Evolutionary conservation across 53 echinoderm and acorn worm species (phyloP), one percentile per base, ranked within the genome.

Genomic region (Zoroaster sp.): DNA sequence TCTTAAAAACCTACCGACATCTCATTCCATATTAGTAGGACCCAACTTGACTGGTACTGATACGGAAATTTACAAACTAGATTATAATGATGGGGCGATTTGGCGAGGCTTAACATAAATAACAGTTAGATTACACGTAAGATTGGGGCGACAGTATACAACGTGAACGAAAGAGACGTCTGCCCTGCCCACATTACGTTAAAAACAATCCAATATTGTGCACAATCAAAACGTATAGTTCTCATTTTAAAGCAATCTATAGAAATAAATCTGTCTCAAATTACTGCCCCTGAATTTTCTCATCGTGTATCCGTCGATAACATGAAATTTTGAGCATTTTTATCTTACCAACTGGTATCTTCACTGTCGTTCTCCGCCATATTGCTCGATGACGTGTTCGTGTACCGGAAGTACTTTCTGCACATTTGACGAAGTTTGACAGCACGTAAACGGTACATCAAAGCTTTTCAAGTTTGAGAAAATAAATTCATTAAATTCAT

Each of bases 361-460:
- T 97, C 97, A 40, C 75, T 69, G n/a, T 88, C 97, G 66, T 90
- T 87, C 91, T 95, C 95, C 88, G 94, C 97, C 97, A 97, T 97
- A 88, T 96, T 97, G 73, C 86, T 69, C 68, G 92, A 88, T 92
- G 92, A 92, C 92, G 92, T 92, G 75, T 89, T 89, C 73, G 73
- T 85, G 89, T 80, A 89, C 40, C 46, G 63, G 65, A 66, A 81
- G 49, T 32, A 36, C 17, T 34, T 4, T 70, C 6, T 17, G 32
- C 37, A 37, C 32, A 9, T 36, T 35, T 70, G 1, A 17, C 5
- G 21, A 59, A 59, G 23, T 59, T 21, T 11, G 10, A 25, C 63
- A 59, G 23, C 28, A 59, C 9, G 21, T 59, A 28, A 59, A 59
- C 63, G n/a, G n/a, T n/a, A n/a, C n/a, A n/a, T n/a, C n/a, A n/a